These are phyloP conservation scores for Calephelis virginiensis DNA, from an alignment of 1,140 invertebrate species.

Conservation along the genomic window DNA sequence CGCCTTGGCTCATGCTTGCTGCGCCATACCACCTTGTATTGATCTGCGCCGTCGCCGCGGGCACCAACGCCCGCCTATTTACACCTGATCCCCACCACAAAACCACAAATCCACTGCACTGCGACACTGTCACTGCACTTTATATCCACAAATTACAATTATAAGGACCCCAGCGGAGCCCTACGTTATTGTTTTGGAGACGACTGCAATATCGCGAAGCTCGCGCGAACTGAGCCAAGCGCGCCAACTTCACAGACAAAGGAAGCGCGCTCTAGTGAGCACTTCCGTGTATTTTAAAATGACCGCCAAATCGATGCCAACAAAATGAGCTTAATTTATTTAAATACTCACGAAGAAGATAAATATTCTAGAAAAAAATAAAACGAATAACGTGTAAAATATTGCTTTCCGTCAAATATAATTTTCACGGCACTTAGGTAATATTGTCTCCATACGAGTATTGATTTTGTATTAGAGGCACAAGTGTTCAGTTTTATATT, in stretches of 20 bases:
- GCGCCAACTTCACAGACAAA: conserved; percentile 45
- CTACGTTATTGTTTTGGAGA: conserved; percentile 55
- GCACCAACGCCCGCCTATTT: conserved; percentile 30
- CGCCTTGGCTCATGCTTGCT: conserved; percentile 66
- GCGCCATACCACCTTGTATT: conserved; percentile 59
- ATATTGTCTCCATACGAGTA: conserved; percentile 34
- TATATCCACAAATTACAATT: conserved; percentile 33
- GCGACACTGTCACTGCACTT: conserved; percentile 45
- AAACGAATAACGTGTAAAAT: not conserved
- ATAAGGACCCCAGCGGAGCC: conserved; percentile 43
- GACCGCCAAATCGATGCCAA: conserved; percentile 50
- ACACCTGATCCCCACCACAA: conserved; percentile 37
- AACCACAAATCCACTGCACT: conserved; percentile 52
- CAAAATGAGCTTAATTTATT: conserved; percentile 41
- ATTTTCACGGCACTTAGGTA: not conserved
- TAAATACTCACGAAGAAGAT: conserved; percentile 28
- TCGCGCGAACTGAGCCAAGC: conserved; percentile 57
- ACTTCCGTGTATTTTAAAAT: conserved; percentile 48
- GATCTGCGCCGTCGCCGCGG: conserved; percentile 49
- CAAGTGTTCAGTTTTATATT: conserved; percentile 36
- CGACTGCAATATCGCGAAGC: conserved; percentile 55
- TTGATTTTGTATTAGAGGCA: conserved; percentile 66
- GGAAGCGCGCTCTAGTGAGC: conserved; percentile 44
- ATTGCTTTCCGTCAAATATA: conserved; percentile 3
- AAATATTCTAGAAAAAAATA: not conserved